Conservation (phyloP, 2,113 vertebrate species). For the Nicator chloris region DNA sequence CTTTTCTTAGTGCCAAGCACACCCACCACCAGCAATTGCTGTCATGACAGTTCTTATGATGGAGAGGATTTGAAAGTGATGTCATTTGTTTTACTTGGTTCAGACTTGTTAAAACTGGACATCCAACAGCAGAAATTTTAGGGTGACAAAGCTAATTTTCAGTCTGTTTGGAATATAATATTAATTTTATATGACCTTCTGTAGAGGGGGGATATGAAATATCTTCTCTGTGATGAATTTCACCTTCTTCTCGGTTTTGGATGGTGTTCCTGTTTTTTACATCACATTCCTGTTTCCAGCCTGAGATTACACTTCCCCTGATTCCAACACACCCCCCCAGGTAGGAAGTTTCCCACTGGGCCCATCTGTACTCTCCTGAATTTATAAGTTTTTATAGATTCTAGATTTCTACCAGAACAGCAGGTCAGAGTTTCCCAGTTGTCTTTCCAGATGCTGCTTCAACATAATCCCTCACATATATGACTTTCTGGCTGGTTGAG, state of each 20-base stretch:
- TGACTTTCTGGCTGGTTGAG: neutral
- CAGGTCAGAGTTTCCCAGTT: neutral
- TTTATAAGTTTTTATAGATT: neutral
- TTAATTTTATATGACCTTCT: neutral
- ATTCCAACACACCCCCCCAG: neutral
- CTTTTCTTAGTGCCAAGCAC: neutral
- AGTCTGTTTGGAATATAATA: neutral
- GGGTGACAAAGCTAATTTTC: neutral
- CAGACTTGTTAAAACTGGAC: neutral
- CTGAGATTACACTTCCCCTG: neutral
- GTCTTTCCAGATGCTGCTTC: neutral
- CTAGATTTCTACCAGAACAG: neutral
- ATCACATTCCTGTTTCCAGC: neutral
- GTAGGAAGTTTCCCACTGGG: neutral
- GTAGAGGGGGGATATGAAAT: neutral
- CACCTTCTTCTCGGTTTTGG: neutral
- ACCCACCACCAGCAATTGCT: neutral
- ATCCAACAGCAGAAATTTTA: accelerated
- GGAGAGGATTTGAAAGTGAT: neutral
- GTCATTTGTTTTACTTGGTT: neutral
- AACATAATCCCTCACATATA: neutral
- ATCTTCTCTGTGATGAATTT: neutral
- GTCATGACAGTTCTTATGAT: neutral
- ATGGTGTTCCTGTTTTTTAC: neutral
- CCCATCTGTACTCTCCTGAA: neutral